Conservation (phyloP, 2,888 invertebrate species). For the Leptinotarsa peninsularis region DNA sequence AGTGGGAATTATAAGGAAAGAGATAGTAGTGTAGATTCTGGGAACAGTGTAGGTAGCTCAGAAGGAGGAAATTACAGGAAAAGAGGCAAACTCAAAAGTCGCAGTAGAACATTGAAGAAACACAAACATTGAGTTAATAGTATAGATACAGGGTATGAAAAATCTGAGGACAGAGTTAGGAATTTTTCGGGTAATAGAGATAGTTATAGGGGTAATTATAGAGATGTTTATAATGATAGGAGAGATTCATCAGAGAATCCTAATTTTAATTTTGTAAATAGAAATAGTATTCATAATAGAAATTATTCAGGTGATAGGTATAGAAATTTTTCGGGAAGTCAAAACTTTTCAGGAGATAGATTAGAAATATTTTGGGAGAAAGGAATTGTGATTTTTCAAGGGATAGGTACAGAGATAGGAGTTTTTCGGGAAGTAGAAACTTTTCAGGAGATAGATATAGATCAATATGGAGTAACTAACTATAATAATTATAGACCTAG, state of each 20-base stretch:
- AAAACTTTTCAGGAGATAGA: too few relatives aligned
- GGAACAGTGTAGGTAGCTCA: not conserved
- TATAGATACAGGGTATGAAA: not conserved
- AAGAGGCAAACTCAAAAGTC: not conserved
- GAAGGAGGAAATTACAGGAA: not conserved
- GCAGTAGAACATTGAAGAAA: not conserved
- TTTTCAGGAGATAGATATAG: not conserved
- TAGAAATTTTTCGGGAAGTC: too few relatives aligned
- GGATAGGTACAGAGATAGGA: not conserved
- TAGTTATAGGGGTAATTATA: too few relatives aligned
- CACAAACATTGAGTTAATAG: not conserved
- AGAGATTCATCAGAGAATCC: not conserved
- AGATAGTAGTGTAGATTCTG: not conserved
- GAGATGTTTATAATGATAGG: not conserved
- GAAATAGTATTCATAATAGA: not conserved
- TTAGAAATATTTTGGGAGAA: too few relatives aligned
- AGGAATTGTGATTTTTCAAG: not conserved
- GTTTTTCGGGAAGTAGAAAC: not conserved
- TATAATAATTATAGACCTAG: slow-evolving; percentile 1
- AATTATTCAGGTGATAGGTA: not conserved
- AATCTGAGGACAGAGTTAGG: not conserved
- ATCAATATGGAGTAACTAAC: not conserved
- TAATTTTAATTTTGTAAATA: not conserved
- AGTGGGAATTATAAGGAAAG: not conserved
- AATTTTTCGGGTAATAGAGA: too few relatives aligned